phyloP scores from a whole-genome alignment of 1,140 invertebrate species.

The Neodiprion fabricii region DNA sequence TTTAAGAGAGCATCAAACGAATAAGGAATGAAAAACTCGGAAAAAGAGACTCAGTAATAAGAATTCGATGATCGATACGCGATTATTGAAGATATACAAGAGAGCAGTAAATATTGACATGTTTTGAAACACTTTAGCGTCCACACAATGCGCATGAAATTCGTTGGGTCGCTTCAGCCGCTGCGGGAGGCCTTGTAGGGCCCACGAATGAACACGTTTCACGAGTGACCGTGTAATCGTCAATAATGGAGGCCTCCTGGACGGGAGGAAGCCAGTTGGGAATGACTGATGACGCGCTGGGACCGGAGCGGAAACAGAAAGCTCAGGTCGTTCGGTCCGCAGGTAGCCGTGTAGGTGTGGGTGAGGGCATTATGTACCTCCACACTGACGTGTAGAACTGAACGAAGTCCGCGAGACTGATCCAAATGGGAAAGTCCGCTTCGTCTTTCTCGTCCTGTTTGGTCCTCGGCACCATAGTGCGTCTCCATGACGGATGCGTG shows the following conservation, averaged over 20 bases:
- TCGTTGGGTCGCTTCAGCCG: not conserved
- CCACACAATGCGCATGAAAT: slow-evolving; percentile 21
- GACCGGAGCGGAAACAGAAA: slow-evolving; percentile 8
- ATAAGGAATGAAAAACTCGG: not conserved
- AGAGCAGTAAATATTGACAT: not conserved
- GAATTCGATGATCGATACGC: not conserved
- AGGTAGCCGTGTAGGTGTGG: slow-evolving; percentile 1
- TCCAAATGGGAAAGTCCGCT: not conserved
- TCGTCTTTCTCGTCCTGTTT: not conserved
- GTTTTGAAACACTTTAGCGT: not conserved
- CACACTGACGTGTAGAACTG: not conserved
- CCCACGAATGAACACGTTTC: slow-evolving; percentile 37
- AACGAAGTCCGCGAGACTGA: not conserved
- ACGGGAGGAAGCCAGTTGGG: slow-evolving; percentile 42
- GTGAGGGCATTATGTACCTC: not conserved
- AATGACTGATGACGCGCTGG: slow-evolving; percentile 54
- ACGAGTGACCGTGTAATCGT: slow-evolving; percentile 59
- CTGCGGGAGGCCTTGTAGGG: slow-evolving; percentile 3
- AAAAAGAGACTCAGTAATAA: not conserved
- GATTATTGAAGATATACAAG: not conserved
- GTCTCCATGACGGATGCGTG: not conserved
- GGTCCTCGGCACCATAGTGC: slow-evolving; percentile 1
- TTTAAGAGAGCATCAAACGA: not conserved
- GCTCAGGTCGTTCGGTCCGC: not conserved
- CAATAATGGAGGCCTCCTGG: slow-evolving; percentile 54